These are phyloP conservation scores for Porites lobata DNA, from an alignment of 92 coral and sea anemone genomes.

Conservation along the genomic window DNA sequence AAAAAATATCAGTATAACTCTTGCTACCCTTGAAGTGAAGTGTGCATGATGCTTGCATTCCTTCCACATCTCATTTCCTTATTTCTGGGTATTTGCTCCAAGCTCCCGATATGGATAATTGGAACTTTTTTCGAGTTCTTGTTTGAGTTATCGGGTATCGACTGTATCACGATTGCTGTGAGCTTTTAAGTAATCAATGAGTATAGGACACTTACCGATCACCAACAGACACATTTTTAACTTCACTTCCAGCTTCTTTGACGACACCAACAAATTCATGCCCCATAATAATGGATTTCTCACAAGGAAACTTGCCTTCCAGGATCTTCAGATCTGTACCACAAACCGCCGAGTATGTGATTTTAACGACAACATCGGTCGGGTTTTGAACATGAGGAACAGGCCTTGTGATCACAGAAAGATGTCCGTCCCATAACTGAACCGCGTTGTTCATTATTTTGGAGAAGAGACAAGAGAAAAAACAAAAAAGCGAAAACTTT, in stretches of 20 bases:
- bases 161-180: not conserved
- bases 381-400: constrained; percentile 88
- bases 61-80: no score
- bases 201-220: constrained; percentile 81
- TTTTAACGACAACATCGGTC: constrained; percentile 89
- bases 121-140: no score
- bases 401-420: constrained; percentile 95
- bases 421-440: constrained; percentile 81
- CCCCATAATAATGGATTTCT: constrained; percentile 93
- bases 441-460: constrained; percentile 75
- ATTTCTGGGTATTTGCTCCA: no score
- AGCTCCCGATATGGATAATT: no score
- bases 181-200: not conserved
- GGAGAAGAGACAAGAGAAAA: not conserved
- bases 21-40: no score
- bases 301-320: constrained; percentile 88
- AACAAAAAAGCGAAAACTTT: not conserved
- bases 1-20: no score
- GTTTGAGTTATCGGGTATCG: no score
- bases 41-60: no score
- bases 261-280: constrained; percentile 97
- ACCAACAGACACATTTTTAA: constrained; percentile 93
- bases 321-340: constrained; percentile 95
- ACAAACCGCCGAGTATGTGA: constrained; percentile 90
- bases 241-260: constrained; percentile 91